Percentiles rank a stretch among this genome's conserved stretches.
phyloP scores from a whole-genome alignment of 2,888 invertebrate species.

The Agriopis aurantiaria region DNA sequence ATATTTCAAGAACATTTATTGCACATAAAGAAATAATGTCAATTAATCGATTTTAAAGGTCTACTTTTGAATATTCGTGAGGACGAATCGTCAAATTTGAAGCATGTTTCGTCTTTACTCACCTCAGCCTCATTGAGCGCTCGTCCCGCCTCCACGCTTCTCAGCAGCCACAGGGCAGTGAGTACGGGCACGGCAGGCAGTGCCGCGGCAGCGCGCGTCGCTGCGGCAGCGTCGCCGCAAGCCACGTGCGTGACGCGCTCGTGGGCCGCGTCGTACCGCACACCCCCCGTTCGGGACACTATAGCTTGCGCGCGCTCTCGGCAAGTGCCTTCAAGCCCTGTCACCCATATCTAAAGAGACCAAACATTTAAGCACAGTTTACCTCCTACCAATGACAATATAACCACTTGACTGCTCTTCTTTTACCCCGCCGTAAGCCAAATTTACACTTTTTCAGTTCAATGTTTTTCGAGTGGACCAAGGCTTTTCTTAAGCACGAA shows the following conservation, averaged over 20 bases:
- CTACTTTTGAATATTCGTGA: no score
- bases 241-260: slow-evolving; percentile 93
- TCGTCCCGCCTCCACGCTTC: slow-evolving; percentile 87
- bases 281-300: slow-evolving; percentile 91
- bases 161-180: slow-evolving; percentile 90
- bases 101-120: not conserved
- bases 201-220: slow-evolving; percentile 45
- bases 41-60: no score
- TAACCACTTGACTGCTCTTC: no score
- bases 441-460: no score
- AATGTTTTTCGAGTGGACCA: no score
- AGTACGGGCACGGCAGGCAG: slow-evolving; percentile 87
- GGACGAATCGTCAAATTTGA: no score
- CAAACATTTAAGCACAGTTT: not conserved
- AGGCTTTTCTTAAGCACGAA: no score
- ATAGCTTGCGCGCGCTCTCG: slow-evolving; percentile 73
- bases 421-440: no score
- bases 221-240: slow-evolving; percentile 79
- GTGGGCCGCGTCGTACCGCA: slow-evolving; percentile 90
- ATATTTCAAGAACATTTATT: no score
- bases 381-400: no score
- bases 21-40: no score
- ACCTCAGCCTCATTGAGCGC: slow-evolving; percentile 70
- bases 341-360: slow-evolving; percentile 70
- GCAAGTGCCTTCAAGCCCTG: slow-evolving; percentile 66